phyloP scores from a whole-genome alignment of 2,888 invertebrate genomes.

The Drosophila pegasa region DNA sequence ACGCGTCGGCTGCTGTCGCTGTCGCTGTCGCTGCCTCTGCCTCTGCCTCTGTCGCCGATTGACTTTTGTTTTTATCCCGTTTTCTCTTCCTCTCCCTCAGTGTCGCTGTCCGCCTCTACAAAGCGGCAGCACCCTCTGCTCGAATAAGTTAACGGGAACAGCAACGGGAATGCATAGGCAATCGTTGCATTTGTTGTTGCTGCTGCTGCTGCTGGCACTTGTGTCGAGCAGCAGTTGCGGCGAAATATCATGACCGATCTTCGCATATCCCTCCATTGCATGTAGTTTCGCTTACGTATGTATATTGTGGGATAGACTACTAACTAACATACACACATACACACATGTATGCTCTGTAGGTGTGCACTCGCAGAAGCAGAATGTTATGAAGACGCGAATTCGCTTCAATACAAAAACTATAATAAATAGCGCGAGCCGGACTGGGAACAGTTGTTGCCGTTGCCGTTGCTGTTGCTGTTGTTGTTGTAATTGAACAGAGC shows the following conservation, averaged over 20 bases:
- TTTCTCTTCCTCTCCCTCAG: constrained; percentile 3
- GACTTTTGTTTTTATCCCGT: constrained; percentile 37
- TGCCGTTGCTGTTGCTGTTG: too few species aligned
- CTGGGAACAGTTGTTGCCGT: too few species aligned
- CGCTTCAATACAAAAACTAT: too few species aligned
- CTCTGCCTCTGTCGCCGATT: constrained; percentile 41
- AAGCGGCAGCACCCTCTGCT: constrained; percentile 5
- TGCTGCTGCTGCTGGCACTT: constrained; percentile 4
- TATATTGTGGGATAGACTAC: too few species aligned
- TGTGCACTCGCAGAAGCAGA: too few species aligned
- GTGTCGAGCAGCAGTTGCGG: constrained; percentile 31
- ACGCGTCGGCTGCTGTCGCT: constrained; percentile 17
- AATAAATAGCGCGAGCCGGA: too few species aligned
- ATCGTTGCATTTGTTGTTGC: neutral
- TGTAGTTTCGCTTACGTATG: neutral
- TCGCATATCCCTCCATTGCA: neutral
- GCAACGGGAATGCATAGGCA: constrained; percentile 5
- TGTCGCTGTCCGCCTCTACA: neutral
- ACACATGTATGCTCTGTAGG: too few species aligned
- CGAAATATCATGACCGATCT: constrained; percentile 19
- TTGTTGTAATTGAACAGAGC: too few species aligned
- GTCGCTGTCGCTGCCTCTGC: constrained; percentile 9
- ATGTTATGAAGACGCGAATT: too few species aligned
- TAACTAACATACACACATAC: too few species aligned
- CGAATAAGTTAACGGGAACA: constrained; percentile 23